Evolutionary conservation across 1,140 invertebrate genomes (phyloP).

Genomic region (Drosophila pandora): DNA sequence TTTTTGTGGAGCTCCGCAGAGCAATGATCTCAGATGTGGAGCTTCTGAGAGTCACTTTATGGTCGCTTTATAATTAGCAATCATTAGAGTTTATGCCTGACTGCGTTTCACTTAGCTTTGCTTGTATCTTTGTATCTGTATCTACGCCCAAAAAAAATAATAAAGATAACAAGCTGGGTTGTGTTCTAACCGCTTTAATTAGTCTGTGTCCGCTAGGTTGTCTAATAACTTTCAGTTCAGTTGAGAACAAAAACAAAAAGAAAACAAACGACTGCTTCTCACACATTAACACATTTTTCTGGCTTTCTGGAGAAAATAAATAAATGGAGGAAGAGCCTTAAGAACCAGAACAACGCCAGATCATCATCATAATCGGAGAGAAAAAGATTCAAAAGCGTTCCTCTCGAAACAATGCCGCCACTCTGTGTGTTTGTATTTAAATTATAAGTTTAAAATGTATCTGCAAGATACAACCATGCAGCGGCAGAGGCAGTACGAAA

Average conservation of each 20-base stretch:
- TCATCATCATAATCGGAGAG: slow-evolving; percentile 58
- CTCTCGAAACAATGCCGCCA: slow-evolving; percentile 67
- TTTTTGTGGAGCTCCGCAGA: slow-evolving; percentile 34
- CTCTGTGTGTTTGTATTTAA: slow-evolving; percentile 79
- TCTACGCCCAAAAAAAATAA: slow-evolving; percentile 31
- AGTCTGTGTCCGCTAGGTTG: slow-evolving; percentile 71
- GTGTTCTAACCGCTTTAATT: slow-evolving; percentile 69
- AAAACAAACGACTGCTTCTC: slow-evolving; percentile 58
- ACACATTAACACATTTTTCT: slow-evolving; percentile 77
- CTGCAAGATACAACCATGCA: slow-evolving; percentile 58
- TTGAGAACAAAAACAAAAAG: slow-evolving; percentile 37
- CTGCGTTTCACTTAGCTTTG: slow-evolving; percentile 60
- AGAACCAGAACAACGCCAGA: slow-evolving; percentile 25
- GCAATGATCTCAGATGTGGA: slow-evolving; percentile 41
- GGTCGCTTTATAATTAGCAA: slow-evolving; percentile 74
- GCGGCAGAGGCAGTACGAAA: slow-evolving; percentile 52
- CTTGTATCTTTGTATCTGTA: slow-evolving; percentile 33
- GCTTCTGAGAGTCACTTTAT: slow-evolving; percentile 24
- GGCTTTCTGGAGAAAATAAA: slow-evolving; percentile 33
- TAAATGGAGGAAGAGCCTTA: slow-evolving; percentile 19
- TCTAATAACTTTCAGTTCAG: slow-evolving; percentile 38
- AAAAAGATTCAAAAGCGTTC: slow-evolving; percentile 48
- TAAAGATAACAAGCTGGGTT: slow-evolving; percentile 29
- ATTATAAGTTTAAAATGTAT: slow-evolving; percentile 76
- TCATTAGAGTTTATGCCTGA: slow-evolving; percentile 76